Percentiles rank a stretch among this genome's conserved stretches.
These are phyloP conservation scores for Synanthedon tipuliformis DNA, from an alignment of 2,888 invertebrate genomes.

Conservation along the genomic window DNA sequence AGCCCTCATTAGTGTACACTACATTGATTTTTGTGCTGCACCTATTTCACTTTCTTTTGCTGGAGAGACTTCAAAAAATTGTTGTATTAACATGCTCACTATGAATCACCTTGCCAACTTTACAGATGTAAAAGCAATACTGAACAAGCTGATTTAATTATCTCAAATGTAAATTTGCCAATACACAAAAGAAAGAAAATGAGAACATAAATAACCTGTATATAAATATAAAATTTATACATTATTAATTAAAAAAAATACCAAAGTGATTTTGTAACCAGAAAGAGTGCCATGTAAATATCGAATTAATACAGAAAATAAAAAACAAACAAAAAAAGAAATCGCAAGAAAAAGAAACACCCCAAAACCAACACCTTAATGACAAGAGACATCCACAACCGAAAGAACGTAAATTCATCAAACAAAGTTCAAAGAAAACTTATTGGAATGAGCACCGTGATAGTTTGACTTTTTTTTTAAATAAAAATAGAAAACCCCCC, in stretches of 20 bases:
- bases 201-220: too few species aligned
- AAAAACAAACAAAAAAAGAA: constrained; percentile 30
- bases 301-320: constrained; percentile 7
- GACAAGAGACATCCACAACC: constrained; percentile 38
- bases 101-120: background rate
- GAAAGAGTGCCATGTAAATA: background rate
- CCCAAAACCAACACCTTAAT: constrained; percentile 52
- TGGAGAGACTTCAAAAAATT: too few species aligned
- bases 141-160: too few species aligned
- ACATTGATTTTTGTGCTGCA: too few species aligned
- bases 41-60: too few species aligned
- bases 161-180: too few species aligned
- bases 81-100: background rate
- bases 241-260: too few species aligned
- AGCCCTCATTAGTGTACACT: background rate
- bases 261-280: background rate
- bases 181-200: too few species aligned
- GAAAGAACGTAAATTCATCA: constrained; percentile 45
- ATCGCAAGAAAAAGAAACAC: constrained; percentile 40
- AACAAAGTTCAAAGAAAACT: constrained; percentile 29
- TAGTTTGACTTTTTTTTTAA: background rate
- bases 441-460: background rate
- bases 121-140: too few species aligned
- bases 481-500: background rate
- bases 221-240: too few species aligned